Conservation (phyloP, 2,113 vertebrate genomes). For the Cricetomys ansorgei region DNA sequence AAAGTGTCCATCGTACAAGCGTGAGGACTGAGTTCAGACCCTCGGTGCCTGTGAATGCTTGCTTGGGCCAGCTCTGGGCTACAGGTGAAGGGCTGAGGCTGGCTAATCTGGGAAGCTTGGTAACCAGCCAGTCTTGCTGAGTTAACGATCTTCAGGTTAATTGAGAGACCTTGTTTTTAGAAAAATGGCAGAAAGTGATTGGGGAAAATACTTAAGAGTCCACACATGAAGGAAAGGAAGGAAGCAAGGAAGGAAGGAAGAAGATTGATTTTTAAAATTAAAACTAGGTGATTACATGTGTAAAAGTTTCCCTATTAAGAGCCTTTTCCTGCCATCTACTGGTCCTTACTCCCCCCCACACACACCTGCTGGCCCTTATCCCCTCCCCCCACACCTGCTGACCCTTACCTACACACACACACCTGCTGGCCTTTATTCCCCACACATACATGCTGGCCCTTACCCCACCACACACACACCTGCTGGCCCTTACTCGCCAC, state of each 20-base stretch:
- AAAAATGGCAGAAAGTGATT: neutral
- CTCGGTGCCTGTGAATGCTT: neutral
- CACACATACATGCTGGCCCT: no score
- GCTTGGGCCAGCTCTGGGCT: neutral
- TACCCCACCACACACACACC: no score
- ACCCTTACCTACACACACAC: neutral
- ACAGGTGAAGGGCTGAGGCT: neutral
- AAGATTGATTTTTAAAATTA: neutral
- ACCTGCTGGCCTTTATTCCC: no score
- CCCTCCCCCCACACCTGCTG: no score
- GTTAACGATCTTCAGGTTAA: neutral
- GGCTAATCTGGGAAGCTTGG: neutral
- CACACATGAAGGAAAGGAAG: neutral
- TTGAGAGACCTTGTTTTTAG: neutral
- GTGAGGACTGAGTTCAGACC: neutral
- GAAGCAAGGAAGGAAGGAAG: accelerated
- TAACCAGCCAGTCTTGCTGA: neutral
- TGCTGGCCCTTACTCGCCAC: no score
- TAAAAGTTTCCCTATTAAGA: neutral
- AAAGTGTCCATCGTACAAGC: no score
- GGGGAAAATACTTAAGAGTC: neutral
- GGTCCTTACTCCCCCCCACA: neutral
- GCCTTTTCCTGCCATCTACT: neutral
- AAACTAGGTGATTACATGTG: neutral
- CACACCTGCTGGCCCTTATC: neutral